Evolutionary conservation across 1,140 invertebrate genomes (phyloP), one percentile per base, ranked within the genome.

Genomic region (Drosophila tropicalis): DNA sequence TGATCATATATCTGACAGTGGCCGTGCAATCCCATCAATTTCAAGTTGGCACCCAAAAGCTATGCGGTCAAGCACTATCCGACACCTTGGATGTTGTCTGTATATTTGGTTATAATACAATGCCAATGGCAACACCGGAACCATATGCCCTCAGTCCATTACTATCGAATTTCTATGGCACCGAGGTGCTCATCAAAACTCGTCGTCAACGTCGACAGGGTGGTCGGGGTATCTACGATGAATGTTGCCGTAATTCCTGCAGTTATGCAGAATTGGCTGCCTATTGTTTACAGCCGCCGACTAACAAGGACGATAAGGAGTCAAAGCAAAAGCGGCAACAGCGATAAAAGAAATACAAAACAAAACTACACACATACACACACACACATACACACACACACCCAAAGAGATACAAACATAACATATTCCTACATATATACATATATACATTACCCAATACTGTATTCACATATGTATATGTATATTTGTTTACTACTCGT

Each of bases 231-330:
- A 70, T 90, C 34, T 69, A 87, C 41, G 73, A 90, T 7, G 82
- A 90, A 65, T 90, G 86, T 60, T 90, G 86, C 32, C 54, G 70
- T 22, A 72, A 80, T 7, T 61, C 82, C 17, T 90, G 86, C 63
- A 62, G 44, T 55, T 81, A 81, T 66, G 44, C 40, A 5, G 86
- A 90, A 44, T 47, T 90, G 40, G 25, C 72, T 44, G 67, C 76
- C 61, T 90, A 90, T 65, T 90, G 86, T 25, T 79, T 71, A 12
- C 41, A 69, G 36, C 67, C 34, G 61, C 44, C 44, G 44, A 51
- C 9, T 51, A 51, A 51, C 19, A 51, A 51, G 10, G 44, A 51
- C 4, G 44, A 51, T 19, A 51, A 51, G 44, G 44, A 51, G 4
- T 9, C 15, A 22, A 51, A 51, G 44, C 44, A 51, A 22, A 51